Percentiles rank a stretch among this genome's conserved stretches.
Conservation (phyloP, 2,797 vertebrate species). For the Pagetopsis macropterus region DNA sequence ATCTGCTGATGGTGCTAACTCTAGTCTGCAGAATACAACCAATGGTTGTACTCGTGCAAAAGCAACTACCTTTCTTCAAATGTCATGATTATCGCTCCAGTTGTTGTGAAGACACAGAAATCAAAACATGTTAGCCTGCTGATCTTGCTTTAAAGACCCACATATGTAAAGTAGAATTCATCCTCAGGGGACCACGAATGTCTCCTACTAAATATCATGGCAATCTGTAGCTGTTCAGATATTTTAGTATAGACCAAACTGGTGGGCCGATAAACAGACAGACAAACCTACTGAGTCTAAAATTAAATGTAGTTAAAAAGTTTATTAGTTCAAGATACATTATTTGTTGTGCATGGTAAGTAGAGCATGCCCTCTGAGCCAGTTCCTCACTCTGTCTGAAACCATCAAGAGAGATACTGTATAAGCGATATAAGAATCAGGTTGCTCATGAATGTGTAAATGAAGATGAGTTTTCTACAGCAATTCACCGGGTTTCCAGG, state of each 20-base stretch:
- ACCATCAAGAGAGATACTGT: background rate
- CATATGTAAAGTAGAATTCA: no score
- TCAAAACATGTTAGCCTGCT: background rate
- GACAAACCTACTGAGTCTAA: background rate
- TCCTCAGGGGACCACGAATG: no score
- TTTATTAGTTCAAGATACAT: background rate
- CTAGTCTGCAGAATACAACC: no score
- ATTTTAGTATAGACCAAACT: no score
- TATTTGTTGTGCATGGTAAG: background rate
- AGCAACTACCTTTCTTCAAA: no score
- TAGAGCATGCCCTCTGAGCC: background rate
- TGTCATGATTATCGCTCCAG: background rate
- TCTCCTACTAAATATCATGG: no score
- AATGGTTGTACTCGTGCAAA: no score
- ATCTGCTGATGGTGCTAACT: no score
- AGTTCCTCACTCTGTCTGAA: background rate
- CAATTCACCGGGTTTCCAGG: background rate
- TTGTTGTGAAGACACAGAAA: no score
- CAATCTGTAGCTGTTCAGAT: no score
- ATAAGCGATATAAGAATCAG: conserved; percentile 6
- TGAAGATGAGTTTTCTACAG: conserved; percentile 6
- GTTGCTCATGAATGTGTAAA: conserved; percentile 15
- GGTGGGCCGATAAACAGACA: no score
- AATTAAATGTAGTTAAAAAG: background rate
- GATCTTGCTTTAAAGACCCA: no score